Evolutionary conservation across 2,888 invertebrate species (phyloP).

Genomic region (Drosophila maculinotata): DNA sequence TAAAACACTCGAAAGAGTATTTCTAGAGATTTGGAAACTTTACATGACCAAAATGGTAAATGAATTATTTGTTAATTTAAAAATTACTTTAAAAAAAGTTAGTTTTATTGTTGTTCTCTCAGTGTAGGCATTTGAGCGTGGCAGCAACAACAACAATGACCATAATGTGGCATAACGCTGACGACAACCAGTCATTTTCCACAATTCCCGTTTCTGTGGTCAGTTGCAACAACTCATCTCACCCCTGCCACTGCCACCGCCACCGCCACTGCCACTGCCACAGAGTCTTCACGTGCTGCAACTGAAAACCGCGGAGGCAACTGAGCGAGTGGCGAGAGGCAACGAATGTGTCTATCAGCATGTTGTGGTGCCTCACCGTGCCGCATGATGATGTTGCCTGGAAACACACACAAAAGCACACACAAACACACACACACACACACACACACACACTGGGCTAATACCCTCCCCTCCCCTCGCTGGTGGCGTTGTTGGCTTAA

Average conservation of each 20-base stretch:
- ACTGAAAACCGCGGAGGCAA: slow-evolving; percentile 4
- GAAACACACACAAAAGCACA: slow-evolving; percentile 13
- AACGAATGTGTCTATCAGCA: slow-evolving; percentile 48
- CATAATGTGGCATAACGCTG: slow-evolving; percentile 37
- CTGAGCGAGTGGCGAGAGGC: too few species aligned
- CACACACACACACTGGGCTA: slow-evolving; percentile 22
- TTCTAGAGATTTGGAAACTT: too few species aligned
- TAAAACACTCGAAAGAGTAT: too few species aligned
- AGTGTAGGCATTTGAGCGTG: slow-evolving; percentile 8
- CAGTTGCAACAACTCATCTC: slow-evolving; percentile 8
- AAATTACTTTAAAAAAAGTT: too few species aligned
- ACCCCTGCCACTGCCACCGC: not conserved
- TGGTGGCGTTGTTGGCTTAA: slow-evolving; percentile 76
- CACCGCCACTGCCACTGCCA: not conserved
- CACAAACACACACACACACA: slow-evolving; percentile 16
- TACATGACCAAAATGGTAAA: too few species aligned
- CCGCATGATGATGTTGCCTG: slow-evolving; percentile 38
- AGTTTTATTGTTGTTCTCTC: slow-evolving; percentile 3
- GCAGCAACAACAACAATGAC: slow-evolving; percentile 22
- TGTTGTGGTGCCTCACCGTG: slow-evolving; percentile 20
- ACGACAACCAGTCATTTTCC: slow-evolving; percentile 71
- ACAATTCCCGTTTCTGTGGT: slow-evolving; percentile 69
- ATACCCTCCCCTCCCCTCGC: not conserved
- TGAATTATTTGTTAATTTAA: too few species aligned
- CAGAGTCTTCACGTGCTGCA: not conserved